Conservation (phyloP, 2,797 vertebrate genomes). For the Carcharodon carcharias region DNA sequence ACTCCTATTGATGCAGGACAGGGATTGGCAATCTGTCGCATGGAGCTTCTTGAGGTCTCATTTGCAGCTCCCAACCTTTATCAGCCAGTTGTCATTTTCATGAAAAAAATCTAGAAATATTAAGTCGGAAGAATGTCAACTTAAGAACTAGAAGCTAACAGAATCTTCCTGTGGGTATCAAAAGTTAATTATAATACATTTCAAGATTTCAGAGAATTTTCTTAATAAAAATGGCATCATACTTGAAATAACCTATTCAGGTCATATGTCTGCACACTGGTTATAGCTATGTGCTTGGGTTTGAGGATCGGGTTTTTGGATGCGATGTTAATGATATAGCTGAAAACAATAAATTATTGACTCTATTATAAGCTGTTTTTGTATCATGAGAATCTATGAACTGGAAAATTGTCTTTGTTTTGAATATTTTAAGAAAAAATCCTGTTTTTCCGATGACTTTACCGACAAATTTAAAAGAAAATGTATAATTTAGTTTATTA, state of each 20-base stretch:
- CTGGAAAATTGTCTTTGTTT: background rate
- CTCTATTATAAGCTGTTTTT: background rate
- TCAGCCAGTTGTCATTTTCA: background rate
- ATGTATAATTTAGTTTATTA: too few relatives aligned
- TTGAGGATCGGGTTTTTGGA: background rate
- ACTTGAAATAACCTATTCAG: background rate
- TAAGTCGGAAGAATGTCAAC: background rate
- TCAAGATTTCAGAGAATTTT: background rate
- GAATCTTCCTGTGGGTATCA: background rate
- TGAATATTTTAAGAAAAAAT: too few relatives aligned
- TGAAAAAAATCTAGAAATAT: background rate
- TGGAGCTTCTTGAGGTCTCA: background rate
- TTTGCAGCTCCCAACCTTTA: background rate
- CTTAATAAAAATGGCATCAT: background rate
- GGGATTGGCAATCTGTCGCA: background rate
- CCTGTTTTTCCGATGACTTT: too few relatives aligned
- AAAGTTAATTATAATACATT: background rate
- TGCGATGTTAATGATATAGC: background rate
- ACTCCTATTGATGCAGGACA: background rate
- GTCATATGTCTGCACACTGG: background rate
- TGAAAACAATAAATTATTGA: background rate
- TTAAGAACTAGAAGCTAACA: background rate
- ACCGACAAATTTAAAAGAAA: too few relatives aligned
- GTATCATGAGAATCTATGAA: background rate
- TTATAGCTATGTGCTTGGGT: background rate